Evolutionary conservation across 1,140 invertebrate species (phyloP), one percentile per base, ranked within the genome.

Genomic region (Brachionus angularis): DNA sequence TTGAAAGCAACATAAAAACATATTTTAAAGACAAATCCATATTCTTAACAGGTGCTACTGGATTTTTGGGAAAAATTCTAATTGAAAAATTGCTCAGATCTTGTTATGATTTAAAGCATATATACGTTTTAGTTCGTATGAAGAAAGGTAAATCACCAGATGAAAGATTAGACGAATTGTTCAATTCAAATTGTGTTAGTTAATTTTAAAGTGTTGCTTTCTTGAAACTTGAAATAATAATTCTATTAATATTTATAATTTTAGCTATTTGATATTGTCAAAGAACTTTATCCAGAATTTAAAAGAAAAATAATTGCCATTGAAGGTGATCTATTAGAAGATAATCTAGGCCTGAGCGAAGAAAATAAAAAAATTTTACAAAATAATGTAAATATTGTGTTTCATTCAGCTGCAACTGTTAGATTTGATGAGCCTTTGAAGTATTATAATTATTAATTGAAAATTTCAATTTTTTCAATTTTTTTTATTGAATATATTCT

Each of bases 361-460:
- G 82, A 85, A n/a, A 91, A 97, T 83, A 86, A 89, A 75, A 82
- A 86, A 49, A 79, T 85, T 16, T 81, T 94, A 10, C 84, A 84
- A 71, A 84, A 88, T 1, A 85, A 87, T 75, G 89, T 96, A 53
- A 89, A 90, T 55, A 84, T 97, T 73, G 93, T 98, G 14, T 96
- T 98, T 84, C 95, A 98, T 82, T 95, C 92, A 62, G 96, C 95
- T 12, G 95, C 95, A 27, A 98, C 95, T n/a, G 89, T 97, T 46
- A 92, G 94, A 80, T 98, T 98, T 82, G 94, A 98, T 80, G 95
- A 98, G 84, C 91, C 92, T 73, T 85, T 98, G 72, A 58, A 29
- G 53, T 58, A 58, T 34, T 5, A 12, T 29, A n/a, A 18, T 34
- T 18, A 34, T 39, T 34, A 34, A 18, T 21, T 16, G 44, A 47